A percentile compares a stretch with the other conserved stretches of the same genome.
These are phyloP conservation scores for Siniperca knerii DNA, from an alignment of 2,113 vertebrate species.

Conservation along the genomic window DNA sequence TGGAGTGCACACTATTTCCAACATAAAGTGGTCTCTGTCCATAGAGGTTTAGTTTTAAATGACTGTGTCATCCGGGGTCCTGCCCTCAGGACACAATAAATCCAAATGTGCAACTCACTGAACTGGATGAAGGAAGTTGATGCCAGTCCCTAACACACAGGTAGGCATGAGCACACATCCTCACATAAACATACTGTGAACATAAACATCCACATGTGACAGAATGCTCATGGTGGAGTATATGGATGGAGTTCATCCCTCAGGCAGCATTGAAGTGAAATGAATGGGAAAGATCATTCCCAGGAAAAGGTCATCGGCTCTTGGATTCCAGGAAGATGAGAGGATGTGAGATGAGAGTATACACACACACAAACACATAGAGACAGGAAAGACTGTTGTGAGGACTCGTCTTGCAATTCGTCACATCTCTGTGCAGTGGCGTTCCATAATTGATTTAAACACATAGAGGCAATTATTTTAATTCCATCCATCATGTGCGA, in stretches of 20 bases:
- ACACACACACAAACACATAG: neutral
- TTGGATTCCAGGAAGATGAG: conserved; percentile 32
- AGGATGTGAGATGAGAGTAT: conserved; percentile 3
- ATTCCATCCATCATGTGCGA: conserved; percentile 77
- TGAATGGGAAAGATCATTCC: conserved; percentile 60
- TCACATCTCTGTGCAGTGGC: conserved; percentile 54
- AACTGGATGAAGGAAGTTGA: conserved; percentile 43
- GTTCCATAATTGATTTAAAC: conserved; percentile 77
- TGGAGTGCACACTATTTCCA: conserved; percentile 32
- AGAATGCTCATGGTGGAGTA: conserved; percentile 13
- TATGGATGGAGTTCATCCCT: conserved; percentile 24
- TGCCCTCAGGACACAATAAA: conserved; percentile 54
- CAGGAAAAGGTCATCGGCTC: conserved; percentile 62
- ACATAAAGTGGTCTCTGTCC: conserved; percentile 35
- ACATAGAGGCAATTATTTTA: conserved; percentile 79
- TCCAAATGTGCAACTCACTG: conserved; percentile 52
- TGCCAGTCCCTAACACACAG: conserved; percentile 20
- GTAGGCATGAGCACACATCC: neutral
- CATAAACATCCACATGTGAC: conserved; percentile 22
- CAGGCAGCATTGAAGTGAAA: conserved; percentile 46
- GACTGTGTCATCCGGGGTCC: conserved; percentile 32
- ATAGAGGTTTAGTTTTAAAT: conserved; percentile 46
- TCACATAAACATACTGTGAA: conserved; percentile 4
- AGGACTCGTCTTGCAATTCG: conserved; percentile 50
- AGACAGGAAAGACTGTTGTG: conserved; percentile 31